A percentile compares a stretch with the other conserved stretches of the same genome.
These are phyloP conservation scores for Platorchestia sp. DNA, from an alignment of 1,140 invertebrate species.

Conservation along the genomic window DNA sequence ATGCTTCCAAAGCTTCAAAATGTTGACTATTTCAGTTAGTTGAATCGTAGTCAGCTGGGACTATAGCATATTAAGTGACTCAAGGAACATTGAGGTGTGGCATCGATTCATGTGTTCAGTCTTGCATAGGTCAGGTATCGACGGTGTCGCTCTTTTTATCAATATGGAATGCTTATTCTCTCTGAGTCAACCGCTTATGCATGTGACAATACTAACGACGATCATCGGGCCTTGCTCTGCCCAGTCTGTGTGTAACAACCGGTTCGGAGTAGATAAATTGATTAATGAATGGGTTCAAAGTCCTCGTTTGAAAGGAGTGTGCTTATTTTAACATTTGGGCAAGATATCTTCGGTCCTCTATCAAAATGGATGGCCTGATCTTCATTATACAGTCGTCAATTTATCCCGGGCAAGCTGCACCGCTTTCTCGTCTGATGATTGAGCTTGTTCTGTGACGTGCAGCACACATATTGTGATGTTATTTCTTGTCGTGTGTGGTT, in stretches of 20 bases:
- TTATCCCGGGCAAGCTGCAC: not conserved
- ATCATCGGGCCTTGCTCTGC: not conserved
- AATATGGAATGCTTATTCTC: not conserved
- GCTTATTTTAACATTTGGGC: not conserved
- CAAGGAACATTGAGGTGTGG: not conserved
- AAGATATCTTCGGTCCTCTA: not conserved
- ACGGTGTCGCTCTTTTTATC: not conserved
- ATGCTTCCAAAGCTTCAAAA: too few species aligned
- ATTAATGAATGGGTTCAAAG: not conserved
- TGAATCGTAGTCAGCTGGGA: not conserved
- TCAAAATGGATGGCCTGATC: not conserved
- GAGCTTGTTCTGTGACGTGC: not conserved
- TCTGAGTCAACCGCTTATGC: not conserved
- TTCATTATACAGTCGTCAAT: not conserved
- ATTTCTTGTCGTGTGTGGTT: not conserved
- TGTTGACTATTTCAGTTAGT: not conserved
- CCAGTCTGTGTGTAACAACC: not conserved
- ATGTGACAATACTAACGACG: not conserved
- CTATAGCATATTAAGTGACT: not conserved
- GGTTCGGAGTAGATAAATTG: not conserved
- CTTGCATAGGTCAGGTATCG: not conserved
- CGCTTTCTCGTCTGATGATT: not conserved
- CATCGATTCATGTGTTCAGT: not conserved
- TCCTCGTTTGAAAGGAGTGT: not conserved
- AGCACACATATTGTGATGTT: not conserved